A percentile compares a stretch with the other conserved stretches of the same genome.
Evolutionary conservation across 1,140 invertebrate species (phyloP).

Genomic region (Penaeus indicus): DNA sequence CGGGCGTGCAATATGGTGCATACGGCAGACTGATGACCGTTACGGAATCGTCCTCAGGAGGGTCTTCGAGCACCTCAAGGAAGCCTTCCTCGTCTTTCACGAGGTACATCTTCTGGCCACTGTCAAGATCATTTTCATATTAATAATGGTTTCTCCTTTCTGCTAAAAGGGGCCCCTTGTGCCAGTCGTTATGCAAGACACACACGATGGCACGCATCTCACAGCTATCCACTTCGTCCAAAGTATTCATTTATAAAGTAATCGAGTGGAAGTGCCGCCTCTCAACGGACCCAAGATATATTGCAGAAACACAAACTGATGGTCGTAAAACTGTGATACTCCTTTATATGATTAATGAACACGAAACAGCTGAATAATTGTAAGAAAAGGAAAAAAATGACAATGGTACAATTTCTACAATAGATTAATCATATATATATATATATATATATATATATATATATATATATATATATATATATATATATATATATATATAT

Average conservation of each 20-base stretch:
- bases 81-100: conserved; percentile 39
- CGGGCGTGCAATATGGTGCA: conserved; percentile 28
- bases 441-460: conserved; percentile 48
- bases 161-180: too few relatives aligned
- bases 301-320: too few relatives aligned
- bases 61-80: conserved; percentile 39
- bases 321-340: too few relatives aligned
- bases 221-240: neutral
- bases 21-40: conserved; percentile 43
- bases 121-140: neutral
- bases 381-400: too few relatives aligned
- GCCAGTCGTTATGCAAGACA: too few relatives aligned
- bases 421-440: conserved; percentile 1
- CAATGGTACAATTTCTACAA: neutral
- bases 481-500: conserved; percentile 49
- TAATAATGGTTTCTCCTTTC: too few relatives aligned
- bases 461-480: conserved; percentile 55
- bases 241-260: too few relatives aligned
- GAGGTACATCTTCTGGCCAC: conserved; percentile 40
- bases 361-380: conserved; percentile 31
- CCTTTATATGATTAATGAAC: too few relatives aligned
- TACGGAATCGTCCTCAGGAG: neutral
- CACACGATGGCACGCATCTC: too few relatives aligned
- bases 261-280: too few relatives aligned
- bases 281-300: too few relatives aligned